Evolutionary conservation across 2,797 vertebrate species (phyloP), one percentile per base, ranked within the genome.

Genomic region (Cossypha heuglini): DNA sequence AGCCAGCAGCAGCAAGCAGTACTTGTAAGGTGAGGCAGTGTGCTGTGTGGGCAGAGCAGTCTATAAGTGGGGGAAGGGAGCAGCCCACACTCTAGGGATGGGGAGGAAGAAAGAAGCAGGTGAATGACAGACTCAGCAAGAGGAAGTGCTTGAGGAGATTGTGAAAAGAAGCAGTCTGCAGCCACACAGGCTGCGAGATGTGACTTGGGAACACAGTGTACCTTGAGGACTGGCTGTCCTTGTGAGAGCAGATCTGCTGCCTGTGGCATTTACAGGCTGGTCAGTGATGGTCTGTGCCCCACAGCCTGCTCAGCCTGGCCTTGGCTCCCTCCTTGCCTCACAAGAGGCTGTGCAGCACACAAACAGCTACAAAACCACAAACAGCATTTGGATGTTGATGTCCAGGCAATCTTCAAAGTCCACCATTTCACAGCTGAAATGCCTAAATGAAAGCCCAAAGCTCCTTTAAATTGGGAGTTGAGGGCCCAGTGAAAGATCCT

Each of bases 71-170:
- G 18, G 29, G 25, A 84, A 92, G 24, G 72, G 64, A 94, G 48
- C 5, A 3, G 57, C 37, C 48, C 31, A 38, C 1, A 1, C 38
- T 92, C 35, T 33, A 42, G 49, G 14, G 35, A 42, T 25, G 35
- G n/a, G 29, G 45, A 86, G 25, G 45, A 38, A 67, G 69, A 66
- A 51, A 37, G 55, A 58, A 91, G 59, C 33, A 12, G n/a, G 49
- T 57, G 79, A 91, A 77, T 24, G 38, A 74, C 61, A 92, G 43
- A 42, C 59, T 80, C 5, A 2, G 10, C 2, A 13, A 48, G 63
- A 79, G 71, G 91, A 96, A 95, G 16, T 31, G 25, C 75, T 88
- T 18, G 59, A 86, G 90, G 85, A 95, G 81, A 88, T 25, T 42
- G 78, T 71, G 72, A 76, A 71, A 87, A 69, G 69, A 33, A 73